Percentiles rank a stretch among this genome's conserved stretches.
Conservation (phyloP, 2,113 vertebrate genomes). For the Oreochromis niloticus region DNA sequence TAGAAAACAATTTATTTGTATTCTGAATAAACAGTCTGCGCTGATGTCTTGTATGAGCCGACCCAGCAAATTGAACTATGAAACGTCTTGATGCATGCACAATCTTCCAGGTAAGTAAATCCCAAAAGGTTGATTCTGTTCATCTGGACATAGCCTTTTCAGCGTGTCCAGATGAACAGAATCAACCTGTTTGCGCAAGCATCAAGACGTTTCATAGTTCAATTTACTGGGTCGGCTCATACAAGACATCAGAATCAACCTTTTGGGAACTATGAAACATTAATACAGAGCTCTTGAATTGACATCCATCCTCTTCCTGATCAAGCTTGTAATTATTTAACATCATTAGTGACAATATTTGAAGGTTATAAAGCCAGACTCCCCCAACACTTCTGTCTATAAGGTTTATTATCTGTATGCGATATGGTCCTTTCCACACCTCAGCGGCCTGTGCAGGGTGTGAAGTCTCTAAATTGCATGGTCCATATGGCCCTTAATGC, state of each 20-base stretch:
- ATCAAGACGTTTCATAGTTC: background rate
- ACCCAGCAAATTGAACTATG: background rate
- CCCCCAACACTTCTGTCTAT: background rate
- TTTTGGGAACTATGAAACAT: background rate
- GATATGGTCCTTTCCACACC: background rate
- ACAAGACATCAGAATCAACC: background rate
- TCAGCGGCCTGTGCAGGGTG: constrained; percentile 7
- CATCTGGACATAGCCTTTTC: background rate
- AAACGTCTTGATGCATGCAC: background rate
- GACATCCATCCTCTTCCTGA: background rate
- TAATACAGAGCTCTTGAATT: background rate
- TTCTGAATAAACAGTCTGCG: background rate
- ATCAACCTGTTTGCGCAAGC: background rate
- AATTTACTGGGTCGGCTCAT: background rate
- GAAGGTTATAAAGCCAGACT: background rate
- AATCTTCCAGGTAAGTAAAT: background rate
- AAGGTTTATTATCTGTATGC: background rate
- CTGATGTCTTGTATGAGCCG: background rate
- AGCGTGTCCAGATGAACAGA: background rate
- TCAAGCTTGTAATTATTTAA: background rate
- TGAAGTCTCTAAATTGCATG: constrained; percentile 25
- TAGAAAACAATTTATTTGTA: background rate
- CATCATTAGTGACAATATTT: background rate
- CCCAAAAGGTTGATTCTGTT: background rate
- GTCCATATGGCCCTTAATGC: constrained; percentile 3